Base-by-base conservation (phyloP, 64 coral and sea anemone genomes). In the Montipora sp. region DNA sequence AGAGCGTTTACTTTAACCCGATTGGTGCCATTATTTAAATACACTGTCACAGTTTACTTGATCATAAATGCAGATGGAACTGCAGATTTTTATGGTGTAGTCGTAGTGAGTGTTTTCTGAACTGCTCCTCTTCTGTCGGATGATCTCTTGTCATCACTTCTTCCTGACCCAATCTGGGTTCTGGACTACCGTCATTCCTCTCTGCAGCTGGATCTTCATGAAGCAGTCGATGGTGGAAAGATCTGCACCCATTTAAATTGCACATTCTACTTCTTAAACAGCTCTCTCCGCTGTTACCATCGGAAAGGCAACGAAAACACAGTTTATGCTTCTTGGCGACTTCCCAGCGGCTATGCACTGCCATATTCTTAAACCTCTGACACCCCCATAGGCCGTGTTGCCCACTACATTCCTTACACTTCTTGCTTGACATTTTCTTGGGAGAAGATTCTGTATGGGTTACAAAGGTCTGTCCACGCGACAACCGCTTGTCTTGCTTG, bases 241-340 rank as follows among this genome's bases (percentile, higher is more conserved):
- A 81, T 4, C 67, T 16, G 27, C 81, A 87, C 0, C 19, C 46
- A 61, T 93, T 47, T 8, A 80, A 19, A 4, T 67, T 67, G 75
- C 75, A 93, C n/a, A 18, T 3, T 36, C 27, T 36, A 36, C 27
- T 2, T 36, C 27, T 36, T 36, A 36, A 36, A 36, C 27, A 36
- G 27, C 27, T 49, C 74, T 50, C 27, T 47, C 76, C 16, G 4
- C n/a, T 11, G 21, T 90, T 87, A 22, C 24, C 60, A 59, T 45
- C 20, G n/a, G 20, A 5, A 1, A 94, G 69, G 77, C 92, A 94
- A 19, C 87, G 50, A 74, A 63, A 89, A 66, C 87, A 94, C 18
- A 89, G 46, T 43, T 53, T 75, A 0, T 59, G 65, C 44, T 83
- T 60, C 59, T 71, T 94, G 7, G 92, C 77, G 2, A 82, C 22